Percentiles rank a stretch among this genome's conserved stretches.
Evolutionary conservation across 2,888 invertebrate genomes (phyloP).

Genomic region (Camptogramma bilineatum): DNA sequence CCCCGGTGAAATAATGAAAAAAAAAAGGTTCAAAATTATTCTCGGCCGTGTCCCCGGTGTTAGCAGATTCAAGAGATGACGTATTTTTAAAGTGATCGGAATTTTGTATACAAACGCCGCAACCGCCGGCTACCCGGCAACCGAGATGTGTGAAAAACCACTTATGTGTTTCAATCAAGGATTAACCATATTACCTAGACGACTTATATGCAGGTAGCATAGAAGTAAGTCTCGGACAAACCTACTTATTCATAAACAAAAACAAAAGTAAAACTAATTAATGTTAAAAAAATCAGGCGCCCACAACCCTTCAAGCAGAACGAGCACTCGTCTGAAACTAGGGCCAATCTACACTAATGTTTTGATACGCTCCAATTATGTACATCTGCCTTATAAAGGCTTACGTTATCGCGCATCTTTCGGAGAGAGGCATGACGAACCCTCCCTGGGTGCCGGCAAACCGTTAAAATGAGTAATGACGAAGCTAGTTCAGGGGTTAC

Average conservation of each 20-base stretch:
- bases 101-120: too few species aligned
- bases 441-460: constrained; percentile 75
- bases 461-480: constrained; percentile 84
- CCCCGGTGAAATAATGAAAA: too few species aligned
- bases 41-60: too few species aligned
- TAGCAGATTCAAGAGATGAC: too few species aligned
- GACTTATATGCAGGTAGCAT: too few species aligned
- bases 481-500: constrained; percentile 53
- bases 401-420: constrained; percentile 68
- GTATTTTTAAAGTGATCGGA: too few species aligned
- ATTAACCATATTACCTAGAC: too few species aligned
- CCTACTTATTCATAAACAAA: neutral
- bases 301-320: constrained; percentile 33
- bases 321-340: constrained; percentile 31
- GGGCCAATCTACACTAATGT: constrained; percentile 65
- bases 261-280: constrained; percentile 9
- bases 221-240: neutral
- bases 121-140: too few species aligned
- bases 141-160: too few species aligned
- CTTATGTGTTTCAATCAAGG: too few species aligned
- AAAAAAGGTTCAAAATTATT: too few species aligned
- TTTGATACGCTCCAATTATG: constrained; percentile 83
- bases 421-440: constrained; percentile 66
- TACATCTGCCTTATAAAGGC: constrained; percentile 78
- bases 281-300: constrained; percentile 25